A percentile compares a stretch with the other conserved stretches of the same genome.
Conservation (phyloP, 2,888 invertebrate species). For the Abscondita cerata region DNA sequence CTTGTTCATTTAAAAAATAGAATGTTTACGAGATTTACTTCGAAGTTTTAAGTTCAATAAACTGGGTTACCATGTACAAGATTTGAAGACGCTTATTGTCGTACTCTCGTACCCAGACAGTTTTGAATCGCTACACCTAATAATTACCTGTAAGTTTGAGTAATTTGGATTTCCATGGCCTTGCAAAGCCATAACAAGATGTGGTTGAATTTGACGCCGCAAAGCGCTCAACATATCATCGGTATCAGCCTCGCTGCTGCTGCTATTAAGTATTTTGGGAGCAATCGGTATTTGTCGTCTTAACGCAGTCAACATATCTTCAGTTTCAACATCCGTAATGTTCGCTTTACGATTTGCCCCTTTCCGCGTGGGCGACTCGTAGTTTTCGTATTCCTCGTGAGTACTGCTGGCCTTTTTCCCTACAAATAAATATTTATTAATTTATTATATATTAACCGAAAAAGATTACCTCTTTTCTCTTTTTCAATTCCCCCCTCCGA, state of each 20-base stretch:
- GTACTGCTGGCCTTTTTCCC: constrained; percentile 24
- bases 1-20: too few relatives aligned
- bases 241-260: constrained; percentile 46
- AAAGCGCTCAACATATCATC: constrained; percentile 75
- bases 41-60: too few relatives aligned
- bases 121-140: too few relatives aligned
- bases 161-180: constrained; percentile 60
- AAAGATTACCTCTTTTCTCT: constrained; percentile 32
- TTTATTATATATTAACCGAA: background rate
- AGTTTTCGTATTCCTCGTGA: constrained; percentile 24
- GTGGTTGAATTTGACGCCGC: constrained; percentile 74
- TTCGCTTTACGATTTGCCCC: constrained; percentile 18
- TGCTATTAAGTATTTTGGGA: constrained; percentile 25
- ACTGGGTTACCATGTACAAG: too few relatives aligned
- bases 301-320: constrained; percentile 58
- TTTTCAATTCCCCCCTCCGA: constrained; percentile 58
- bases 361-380: constrained; percentile 21
- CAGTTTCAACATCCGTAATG: constrained; percentile 52
- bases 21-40: too few relatives aligned
- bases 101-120: too few relatives aligned
- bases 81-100: too few relatives aligned
- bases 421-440: background rate
- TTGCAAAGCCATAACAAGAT: constrained; percentile 70
- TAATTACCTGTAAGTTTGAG: constrained; percentile 40
- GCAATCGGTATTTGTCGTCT: constrained; percentile 30